Evolutionary conservation across 92 coral and sea anemone genomes (phyloP).

Genomic region (Heteractis magnifica): DNA sequence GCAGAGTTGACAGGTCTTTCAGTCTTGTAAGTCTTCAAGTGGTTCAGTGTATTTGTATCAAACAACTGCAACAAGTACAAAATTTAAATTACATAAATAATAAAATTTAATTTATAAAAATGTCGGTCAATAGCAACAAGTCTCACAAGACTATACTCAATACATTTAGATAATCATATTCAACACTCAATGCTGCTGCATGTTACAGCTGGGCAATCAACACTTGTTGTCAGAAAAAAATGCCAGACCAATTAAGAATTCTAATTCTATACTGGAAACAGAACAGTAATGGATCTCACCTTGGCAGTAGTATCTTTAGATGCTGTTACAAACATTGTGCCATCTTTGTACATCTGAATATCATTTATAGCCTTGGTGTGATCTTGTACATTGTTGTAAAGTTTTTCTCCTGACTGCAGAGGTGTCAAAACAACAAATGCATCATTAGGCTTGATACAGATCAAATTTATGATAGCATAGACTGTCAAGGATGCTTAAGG

Average conservation of each 20-base stretch:
- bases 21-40: conserved; percentile 91
- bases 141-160: neutral
- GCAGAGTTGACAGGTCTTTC: conserved; percentile 99
- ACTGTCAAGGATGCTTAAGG: neutral
- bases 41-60: conserved; percentile 90
- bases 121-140: neutral
- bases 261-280: no score
- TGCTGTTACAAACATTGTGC: conserved; percentile 96
- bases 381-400: conserved; percentile 70
- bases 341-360: conserved; percentile 91
- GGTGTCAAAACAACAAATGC: neutral
- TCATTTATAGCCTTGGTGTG: conserved; percentile 89
- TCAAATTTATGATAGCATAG: neutral
- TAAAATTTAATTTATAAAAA: neutral
- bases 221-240: no score
- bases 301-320: conserved; percentile 97
- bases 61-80: conserved; percentile 62
- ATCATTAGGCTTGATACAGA: neutral
- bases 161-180: no score
- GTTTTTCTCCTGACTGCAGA: conserved; percentile 80
- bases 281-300: conserved; percentile 36
- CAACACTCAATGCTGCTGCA: no score
- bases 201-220: no score
- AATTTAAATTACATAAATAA: neutral
- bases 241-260: no score